Conservation (phyloP, 2,113 vertebrate species). For the Nycticebus coucang region DNA sequence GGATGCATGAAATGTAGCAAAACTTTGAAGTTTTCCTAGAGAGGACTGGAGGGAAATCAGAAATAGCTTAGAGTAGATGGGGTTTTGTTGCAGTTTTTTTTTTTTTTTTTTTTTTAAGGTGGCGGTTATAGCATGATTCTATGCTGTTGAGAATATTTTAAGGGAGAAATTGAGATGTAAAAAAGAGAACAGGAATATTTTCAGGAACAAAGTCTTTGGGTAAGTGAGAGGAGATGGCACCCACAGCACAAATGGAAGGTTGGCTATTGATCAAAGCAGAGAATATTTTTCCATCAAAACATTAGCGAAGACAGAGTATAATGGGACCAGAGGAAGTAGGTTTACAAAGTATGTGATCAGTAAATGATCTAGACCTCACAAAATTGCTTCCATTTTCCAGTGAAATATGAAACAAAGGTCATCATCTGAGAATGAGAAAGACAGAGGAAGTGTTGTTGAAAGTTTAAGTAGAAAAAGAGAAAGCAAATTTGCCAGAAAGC, state of each 20-base stretch:
- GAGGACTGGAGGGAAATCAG: not conserved
- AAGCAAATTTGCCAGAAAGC: not conserved
- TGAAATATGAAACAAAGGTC: conserved; percentile 6
- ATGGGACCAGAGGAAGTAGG: not conserved
- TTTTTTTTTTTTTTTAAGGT: not conserved
- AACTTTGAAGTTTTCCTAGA: not conserved
- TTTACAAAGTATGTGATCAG: not conserved
- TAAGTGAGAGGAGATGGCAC: not conserved
- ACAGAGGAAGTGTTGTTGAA: not conserved
- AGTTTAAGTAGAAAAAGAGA: not conserved
- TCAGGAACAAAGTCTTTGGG: not conserved
- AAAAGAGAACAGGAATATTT: not conserved
- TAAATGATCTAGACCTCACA: not conserved
- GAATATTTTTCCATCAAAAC: not conserved
- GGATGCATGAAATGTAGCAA: not conserved
- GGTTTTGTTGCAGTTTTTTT: not conserved
- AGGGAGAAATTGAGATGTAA: not conserved
- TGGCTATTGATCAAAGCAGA: not conserved
- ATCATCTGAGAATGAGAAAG: not conserved
- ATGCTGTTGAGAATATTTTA: not conserved
- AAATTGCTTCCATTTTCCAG: not conserved
- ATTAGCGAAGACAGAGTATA: not conserved
- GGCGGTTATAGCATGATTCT: not conserved
- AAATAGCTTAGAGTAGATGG: not conserved
- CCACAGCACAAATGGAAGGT: not conserved